Evolutionary conservation across 1,140 invertebrate genomes (phyloP).

Genomic region (Cherax destructor): DNA sequence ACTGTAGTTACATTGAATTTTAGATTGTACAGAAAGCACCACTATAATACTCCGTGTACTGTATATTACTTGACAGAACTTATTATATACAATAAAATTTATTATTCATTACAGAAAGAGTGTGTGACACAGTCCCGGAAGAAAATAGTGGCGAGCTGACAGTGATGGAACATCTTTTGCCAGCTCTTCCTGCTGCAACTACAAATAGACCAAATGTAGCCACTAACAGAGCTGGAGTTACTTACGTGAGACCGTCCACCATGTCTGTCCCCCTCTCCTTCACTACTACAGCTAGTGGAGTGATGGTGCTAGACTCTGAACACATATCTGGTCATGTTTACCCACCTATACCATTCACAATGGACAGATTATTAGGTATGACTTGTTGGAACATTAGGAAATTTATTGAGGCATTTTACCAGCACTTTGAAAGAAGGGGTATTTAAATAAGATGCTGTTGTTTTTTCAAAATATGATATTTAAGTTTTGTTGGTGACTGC

Average conservation of each 20-base stretch:
- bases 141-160: constrained; percentile 23
- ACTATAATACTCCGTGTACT: too few species aligned
- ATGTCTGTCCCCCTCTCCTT: not conserved
- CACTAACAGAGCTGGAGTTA: constrained; percentile 1
- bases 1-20: too few species aligned
- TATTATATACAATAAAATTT: not conserved
- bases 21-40: too few species aligned
- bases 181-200: not conserved
- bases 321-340: constrained; percentile 38
- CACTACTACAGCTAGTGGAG: not conserved
- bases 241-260: constrained; percentile 20
- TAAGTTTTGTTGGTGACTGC: too few species aligned
- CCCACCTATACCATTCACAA: constrained; percentile 48
- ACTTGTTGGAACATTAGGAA: too few species aligned
- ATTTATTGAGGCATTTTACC: too few species aligned
- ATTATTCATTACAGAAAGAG: constrained; percentile 40
- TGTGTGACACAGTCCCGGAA: constrained; percentile 23
- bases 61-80: too few species aligned
- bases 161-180: constrained; percentile 38
- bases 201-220: not conserved
- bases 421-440: too few species aligned
- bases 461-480: too few species aligned
- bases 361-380: constrained; percentile 53
- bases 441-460: too few species aligned
- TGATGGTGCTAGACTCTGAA: constrained; percentile 8